Base-by-base conservation (phyloP, 2,888 invertebrate species). In the Drosophila prolongata region DNA sequence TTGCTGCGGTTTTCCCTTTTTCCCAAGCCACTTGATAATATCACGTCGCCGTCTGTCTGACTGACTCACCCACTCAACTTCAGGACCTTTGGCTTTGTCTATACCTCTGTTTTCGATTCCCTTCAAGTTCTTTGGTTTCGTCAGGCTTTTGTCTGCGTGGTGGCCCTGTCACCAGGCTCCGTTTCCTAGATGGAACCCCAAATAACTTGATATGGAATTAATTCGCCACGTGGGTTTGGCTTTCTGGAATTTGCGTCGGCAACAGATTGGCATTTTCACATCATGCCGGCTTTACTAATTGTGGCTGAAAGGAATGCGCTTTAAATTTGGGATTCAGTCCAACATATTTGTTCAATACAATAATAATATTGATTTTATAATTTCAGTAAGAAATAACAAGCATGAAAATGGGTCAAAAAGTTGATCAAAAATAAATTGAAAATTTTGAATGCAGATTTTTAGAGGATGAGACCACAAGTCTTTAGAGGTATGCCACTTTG, bases 181-280 rank as follows among this genome's bases (percentile, higher is more conserved):
- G 11, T 30, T 75, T 6, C 13, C 50, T 16, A 74, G 78, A 80
- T 80, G 73, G 55, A 85, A 81, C 75, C 80, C 76, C 56, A 65
- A 55, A 68, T 70, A 62, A 52, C 76, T 78, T 73, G 73, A 68
- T 80, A 86, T 75, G 76, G 83, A 70, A 58, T 70, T 71, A 79
- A 76, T 88, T 88, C 71, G 75, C 77, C 74, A 67, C 73, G 68
- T 55, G 75, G 76, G 61, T 24, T 59, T 61, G 49, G 46, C 53
- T 55, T 62, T 64, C 16, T 49, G 65, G 49, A 50, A 65, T 49
- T 57, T 66, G 66, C 69, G 72, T 66, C 56, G 64, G 69, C 86
- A 86, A 75, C 83, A 79, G 80, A 78, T 88, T 86, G 88, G 72
- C 64, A 80, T 78, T 82, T 82, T 88, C 88, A 62, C 88, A 83